phyloP scores from a whole-genome alignment of 2,888 invertebrate genomes.

The Yponomeuta malinellus region DNA sequence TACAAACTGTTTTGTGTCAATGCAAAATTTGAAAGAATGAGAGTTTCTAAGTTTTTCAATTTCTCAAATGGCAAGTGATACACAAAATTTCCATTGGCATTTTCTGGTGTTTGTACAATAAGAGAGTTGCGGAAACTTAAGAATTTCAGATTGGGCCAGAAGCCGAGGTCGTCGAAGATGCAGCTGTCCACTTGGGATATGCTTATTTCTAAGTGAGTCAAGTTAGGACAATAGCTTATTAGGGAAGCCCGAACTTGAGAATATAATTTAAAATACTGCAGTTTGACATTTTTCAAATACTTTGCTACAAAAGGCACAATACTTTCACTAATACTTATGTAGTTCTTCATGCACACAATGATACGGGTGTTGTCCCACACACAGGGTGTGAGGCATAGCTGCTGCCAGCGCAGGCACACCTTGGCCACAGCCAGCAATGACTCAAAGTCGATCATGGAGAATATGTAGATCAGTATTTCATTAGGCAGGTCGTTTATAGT shows the following conservation, averaged over 20 bases:
- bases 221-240: conserved; percentile 68
- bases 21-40: conserved; percentile 69
- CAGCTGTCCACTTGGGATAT: conserved; percentile 73
- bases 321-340: conserved; percentile 66
- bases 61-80: conserved; percentile 70
- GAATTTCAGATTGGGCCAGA: conserved; percentile 70
- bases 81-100: conserved; percentile 66
- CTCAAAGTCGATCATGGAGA: conserved; percentile 72
- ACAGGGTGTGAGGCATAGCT: conserved; percentile 65
- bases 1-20: conserved; percentile 64
- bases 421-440: conserved; percentile 64
- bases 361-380: conserved; percentile 72
- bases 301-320: conserved; percentile 71
- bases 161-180: conserved; percentile 68
- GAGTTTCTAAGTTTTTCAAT: conserved; percentile 57
- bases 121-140: conserved; percentile 71
- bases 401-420: conserved; percentile 69
- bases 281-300: conserved; percentile 70
- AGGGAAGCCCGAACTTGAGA: conserved; percentile 67
- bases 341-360: conserved; percentile 72
- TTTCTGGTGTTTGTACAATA: conserved; percentile 63
- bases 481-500: conserved; percentile 71
- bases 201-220: conserved; percentile 72
- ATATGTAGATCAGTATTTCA: conserved; percentile 70
- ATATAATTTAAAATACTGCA: conserved; percentile 74